Evolutionary conservation across 2,113 vertebrate genomes (phyloP).

Genomic region (Hirundichthys speculiger): DNA sequence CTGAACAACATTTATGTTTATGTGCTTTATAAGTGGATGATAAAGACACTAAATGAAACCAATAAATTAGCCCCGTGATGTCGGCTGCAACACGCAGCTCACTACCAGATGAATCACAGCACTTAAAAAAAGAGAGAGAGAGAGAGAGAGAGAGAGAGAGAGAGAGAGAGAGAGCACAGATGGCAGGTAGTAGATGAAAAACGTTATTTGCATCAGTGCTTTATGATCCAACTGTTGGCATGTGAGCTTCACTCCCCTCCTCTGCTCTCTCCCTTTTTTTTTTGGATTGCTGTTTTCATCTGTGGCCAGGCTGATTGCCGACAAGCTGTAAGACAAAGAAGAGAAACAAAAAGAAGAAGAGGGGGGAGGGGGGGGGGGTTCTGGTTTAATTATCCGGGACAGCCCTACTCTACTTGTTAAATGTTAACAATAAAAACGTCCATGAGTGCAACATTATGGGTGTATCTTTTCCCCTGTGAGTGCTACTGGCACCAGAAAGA

Average conservation of each 20-base stretch:
- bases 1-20: slow-evolving; percentile 15
- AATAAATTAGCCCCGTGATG: slow-evolving; percentile 48
- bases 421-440: slow-evolving; percentile 56
- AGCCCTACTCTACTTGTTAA: slow-evolving; percentile 39
- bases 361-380: too few relatives aligned
- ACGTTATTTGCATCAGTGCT: slow-evolving; percentile 34
- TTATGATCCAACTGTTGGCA: slow-evolving; percentile 18
- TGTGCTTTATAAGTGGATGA: slow-evolving; percentile 40
- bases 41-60: slow-evolving; percentile 54
- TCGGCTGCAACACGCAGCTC: slow-evolving; percentile 7
- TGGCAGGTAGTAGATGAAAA: slow-evolving; percentile 40
- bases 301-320: slow-evolving; percentile 46
- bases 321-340: slow-evolving; percentile 42
- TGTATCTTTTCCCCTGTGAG: not conserved
- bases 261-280: not conserved
- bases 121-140: not conserved
- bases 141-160: too few relatives aligned
- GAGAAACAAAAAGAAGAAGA: slow-evolving; percentile 9
- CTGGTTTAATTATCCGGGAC: slow-evolving; percentile 76
- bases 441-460: slow-evolving; percentile 1
- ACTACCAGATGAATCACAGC: slow-evolving; percentile 4
- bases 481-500: slow-evolving; percentile 31
- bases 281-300: slow-evolving; percentile 53
- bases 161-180: too few relatives aligned
- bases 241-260: slow-evolving; percentile 1